Conservation (phyloP, 2,888 invertebrate genomes). For the Torymus aiolomorphi region DNA sequence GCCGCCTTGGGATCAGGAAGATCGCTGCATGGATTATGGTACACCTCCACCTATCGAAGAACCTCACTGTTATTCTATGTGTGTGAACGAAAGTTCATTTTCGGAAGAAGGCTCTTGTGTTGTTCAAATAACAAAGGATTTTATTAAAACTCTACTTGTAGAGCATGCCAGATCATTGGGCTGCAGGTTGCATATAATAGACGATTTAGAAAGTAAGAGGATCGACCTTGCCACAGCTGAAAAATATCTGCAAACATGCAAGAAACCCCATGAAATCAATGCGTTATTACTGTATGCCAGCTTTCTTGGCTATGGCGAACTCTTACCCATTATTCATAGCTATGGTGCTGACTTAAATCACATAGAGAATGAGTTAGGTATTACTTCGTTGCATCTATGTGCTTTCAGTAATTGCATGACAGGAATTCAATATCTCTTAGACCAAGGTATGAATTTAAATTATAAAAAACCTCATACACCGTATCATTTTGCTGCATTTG, state of each 20-base stretch:
- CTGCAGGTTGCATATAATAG: constrained; percentile 82
- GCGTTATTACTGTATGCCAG: constrained; percentile 85
- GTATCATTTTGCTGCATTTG: constrained; percentile 92
- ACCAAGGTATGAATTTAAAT: constrained; percentile 83
- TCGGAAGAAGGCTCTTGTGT: constrained; percentile 74
- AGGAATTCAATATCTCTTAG: constrained; percentile 83
- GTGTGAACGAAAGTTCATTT: constrained; percentile 88
- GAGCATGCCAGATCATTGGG: constrained; percentile 85
- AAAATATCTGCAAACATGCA: constrained; percentile 78
- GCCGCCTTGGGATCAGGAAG: constrained; percentile 58
- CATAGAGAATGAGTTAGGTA: constrained; percentile 83
- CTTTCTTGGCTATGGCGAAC: constrained; percentile 83
- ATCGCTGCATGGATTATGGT: constrained; percentile 84
- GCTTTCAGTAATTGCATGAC: constrained; percentile 87
- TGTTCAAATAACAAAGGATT: constrained; percentile 77
- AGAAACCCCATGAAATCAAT: constrained; percentile 83
- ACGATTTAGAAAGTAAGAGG: constrained; percentile 85
- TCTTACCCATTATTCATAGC: constrained; percentile 80
- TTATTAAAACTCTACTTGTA: constrained; percentile 83
- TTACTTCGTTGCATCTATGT: constrained; percentile 86
- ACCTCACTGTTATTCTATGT: constrained; percentile 80
- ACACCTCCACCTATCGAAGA: constrained; percentile 88
- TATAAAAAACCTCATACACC: constrained; percentile 86
- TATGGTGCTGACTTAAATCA: constrained; percentile 85
- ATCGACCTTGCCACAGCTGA: constrained; percentile 79